These are phyloP conservation scores for Eriocheir sinensis DNA, from an alignment of 1,140 invertebrate genomes.

Conservation along the genomic window DNA sequence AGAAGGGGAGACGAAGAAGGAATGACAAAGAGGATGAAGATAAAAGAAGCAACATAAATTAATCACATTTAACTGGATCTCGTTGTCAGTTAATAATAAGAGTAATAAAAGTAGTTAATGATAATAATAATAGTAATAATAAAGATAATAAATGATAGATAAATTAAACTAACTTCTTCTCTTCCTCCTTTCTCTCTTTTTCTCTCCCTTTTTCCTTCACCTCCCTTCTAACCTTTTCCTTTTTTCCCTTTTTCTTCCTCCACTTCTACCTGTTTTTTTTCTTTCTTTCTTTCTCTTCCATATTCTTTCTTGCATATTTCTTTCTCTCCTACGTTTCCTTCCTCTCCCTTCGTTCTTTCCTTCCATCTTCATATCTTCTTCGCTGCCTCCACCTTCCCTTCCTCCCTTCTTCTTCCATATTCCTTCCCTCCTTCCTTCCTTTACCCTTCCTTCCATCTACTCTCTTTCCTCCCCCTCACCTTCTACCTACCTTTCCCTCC, in stretches of 20 bases:
- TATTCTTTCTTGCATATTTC: not conserved
- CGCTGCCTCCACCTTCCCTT: not conserved
- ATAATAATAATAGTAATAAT: not conserved
- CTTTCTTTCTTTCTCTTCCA: not conserved
- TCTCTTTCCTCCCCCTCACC: not conserved
- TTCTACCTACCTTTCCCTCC: not conserved
- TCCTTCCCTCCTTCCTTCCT: not conserved
- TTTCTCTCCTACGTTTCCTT: no score
- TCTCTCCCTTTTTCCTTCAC: not conserved
- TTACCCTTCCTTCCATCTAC: not conserved
- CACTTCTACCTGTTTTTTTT: not conserved
- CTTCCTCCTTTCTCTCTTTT: no score
- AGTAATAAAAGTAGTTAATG: not conserved
- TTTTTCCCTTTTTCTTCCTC: not conserved
- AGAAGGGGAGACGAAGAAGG: not conserved
- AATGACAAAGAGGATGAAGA: constrained; percentile 28
- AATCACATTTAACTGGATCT: not conserved
- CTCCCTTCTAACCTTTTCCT: not conserved
- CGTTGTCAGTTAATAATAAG: not conserved
- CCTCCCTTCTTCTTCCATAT: not conserved
- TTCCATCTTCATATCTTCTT: no score
- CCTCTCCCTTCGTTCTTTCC: no score
- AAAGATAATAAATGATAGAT: no score
- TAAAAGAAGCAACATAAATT: constrained; percentile 16
- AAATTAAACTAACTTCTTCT: no score